Conservation (phyloP, 2,113 vertebrate genomes). For the Gavia stellata region DNA sequence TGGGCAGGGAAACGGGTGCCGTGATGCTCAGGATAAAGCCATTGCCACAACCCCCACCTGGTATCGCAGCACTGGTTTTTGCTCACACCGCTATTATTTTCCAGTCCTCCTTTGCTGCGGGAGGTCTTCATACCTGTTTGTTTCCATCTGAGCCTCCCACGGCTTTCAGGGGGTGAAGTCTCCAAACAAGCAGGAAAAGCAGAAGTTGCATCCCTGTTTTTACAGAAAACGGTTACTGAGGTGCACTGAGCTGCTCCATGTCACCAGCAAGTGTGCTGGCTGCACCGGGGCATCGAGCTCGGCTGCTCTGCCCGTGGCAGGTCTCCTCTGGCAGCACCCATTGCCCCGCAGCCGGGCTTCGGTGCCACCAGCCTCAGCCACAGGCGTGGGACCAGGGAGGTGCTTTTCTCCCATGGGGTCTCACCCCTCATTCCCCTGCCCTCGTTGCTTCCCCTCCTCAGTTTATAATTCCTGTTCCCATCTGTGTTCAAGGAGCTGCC, state of each 20-base stretch:
- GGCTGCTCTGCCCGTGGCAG: background rate
- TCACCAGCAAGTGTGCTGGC: background rate
- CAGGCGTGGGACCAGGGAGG: background rate
- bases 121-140: accelerated
- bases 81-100: accelerated
- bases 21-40: background rate
- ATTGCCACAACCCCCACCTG: background rate
- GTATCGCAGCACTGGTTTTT: no score
- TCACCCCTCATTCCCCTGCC: background rate
- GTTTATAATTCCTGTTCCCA: background rate
- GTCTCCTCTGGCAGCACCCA: background rate
- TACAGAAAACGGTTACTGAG: no score
- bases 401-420: background rate
- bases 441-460: background rate
- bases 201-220: background rate
- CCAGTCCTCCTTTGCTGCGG: background rate
- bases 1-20: background rate
- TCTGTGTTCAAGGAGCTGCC: background rate
- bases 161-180: background rate
- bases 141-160: background rate
- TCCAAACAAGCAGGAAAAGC: background rate
- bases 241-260: background rate
- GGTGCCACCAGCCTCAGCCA: background rate
- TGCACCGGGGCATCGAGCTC: background rate
- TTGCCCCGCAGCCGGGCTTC: accelerated